A percentile compares a stretch with the other conserved stretches of the same genome.
These are phyloP conservation scores for Enteromius argenteus DNA, from an alignment of 2,797 vertebrate species.

Conservation along the genomic window DNA sequence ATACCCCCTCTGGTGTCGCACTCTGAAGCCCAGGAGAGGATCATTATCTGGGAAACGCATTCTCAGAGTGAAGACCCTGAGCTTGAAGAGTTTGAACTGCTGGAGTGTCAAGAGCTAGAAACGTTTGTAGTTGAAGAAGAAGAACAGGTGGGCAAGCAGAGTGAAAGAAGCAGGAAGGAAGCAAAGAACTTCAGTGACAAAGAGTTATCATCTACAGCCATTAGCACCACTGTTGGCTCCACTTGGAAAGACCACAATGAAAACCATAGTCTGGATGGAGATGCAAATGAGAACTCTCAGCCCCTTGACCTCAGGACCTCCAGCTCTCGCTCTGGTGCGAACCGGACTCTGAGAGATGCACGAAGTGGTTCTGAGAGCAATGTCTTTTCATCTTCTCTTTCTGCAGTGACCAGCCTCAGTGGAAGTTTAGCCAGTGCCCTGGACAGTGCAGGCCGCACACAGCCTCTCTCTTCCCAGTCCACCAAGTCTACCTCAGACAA, in stretches of 20 bases:
- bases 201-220: constrained; percentile 9
- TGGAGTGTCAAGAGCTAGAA: constrained; percentile 78
- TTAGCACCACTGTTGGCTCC: not conserved
- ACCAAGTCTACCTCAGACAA: constrained; percentile 91
- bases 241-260: constrained; percentile 69
- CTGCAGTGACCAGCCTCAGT: constrained; percentile 73
- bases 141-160: constrained; percentile 57
- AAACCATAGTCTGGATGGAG: constrained; percentile 67
- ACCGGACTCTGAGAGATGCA: constrained; percentile 73
- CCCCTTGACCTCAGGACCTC: constrained; percentile 63
- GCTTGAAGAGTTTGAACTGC: constrained; percentile 73
- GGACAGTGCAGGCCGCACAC: constrained; percentile 66
- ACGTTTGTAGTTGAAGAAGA: constrained; percentile 72
- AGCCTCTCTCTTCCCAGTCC: constrained; percentile 73
- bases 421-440: constrained; percentile 79
- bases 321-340: constrained; percentile 54
- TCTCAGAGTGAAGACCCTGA: constrained; percentile 76
- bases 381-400: constrained; percentile 78
- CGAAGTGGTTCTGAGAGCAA: constrained; percentile 79
- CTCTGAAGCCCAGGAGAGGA: constrained; percentile 79
- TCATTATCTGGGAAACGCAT: constrained; percentile 79
- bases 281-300: constrained; percentile 57
- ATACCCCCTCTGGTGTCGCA: constrained; percentile 77
- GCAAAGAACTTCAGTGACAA: constrained; percentile 36
- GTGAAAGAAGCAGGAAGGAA: constrained; percentile 56